Percentiles rank a stretch among this genome's conserved stretches.
Evolutionary conservation across 2,113 vertebrate species (phyloP).

Genomic region (Anas platyrhynchos): DNA sequence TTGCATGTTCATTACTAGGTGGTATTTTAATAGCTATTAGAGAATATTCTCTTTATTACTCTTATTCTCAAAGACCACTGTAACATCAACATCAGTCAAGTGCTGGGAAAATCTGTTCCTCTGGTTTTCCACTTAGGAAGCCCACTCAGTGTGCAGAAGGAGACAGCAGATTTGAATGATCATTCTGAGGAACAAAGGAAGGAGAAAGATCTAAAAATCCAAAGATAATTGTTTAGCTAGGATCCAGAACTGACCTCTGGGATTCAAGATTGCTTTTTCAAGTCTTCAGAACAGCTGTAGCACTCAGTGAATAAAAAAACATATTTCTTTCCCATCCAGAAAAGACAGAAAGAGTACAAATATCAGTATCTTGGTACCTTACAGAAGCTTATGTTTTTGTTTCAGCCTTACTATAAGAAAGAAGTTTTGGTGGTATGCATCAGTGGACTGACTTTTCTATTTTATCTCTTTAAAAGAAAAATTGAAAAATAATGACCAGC

Average conservation of each 20-base stretch:
- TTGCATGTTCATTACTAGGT: neutral
- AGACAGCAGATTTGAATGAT: neutral
- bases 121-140: neutral
- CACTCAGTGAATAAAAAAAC: neutral
- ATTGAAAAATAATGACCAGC: neutral
- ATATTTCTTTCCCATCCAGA: neutral
- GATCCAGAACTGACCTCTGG: neutral
- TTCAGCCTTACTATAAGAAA: neutral
- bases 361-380: neutral
- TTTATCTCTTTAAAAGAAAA: neutral
- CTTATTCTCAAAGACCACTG: neutral
- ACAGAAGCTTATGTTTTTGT: neutral
- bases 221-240: neutral
- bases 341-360: neutral
- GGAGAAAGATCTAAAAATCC: neutral
- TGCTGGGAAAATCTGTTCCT: neutral
- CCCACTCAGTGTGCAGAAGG: neutral
- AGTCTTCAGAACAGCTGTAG: neutral
- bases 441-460: neutral
- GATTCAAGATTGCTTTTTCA: neutral
- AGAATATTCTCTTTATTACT: neutral
- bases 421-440: neutral
- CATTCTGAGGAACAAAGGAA: neutral
- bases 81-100: neutral
- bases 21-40: neutral